Evolutionary conservation across 2,113 vertebrate genomes (phyloP).

Genomic region (Symphodus melops): DNA sequence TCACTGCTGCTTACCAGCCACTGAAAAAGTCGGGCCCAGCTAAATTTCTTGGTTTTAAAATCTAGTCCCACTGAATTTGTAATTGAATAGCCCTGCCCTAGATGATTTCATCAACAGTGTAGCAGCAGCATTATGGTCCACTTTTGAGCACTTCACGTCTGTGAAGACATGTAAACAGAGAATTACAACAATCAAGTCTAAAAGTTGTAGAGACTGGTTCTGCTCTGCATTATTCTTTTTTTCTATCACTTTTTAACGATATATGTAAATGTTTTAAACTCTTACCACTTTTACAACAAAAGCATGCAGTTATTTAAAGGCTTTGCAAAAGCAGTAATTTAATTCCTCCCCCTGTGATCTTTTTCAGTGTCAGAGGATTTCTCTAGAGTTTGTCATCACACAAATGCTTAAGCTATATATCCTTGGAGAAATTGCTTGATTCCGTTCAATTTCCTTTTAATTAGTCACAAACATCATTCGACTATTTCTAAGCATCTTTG

Average conservation of each 20-base stretch:
- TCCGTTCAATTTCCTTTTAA: conserved; percentile 76
- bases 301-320: conserved; percentile 36
- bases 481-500: conserved; percentile 69
- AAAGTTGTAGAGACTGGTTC: conserved; percentile 2
- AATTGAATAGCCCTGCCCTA: too few species aligned
- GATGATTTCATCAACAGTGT: too few species aligned
- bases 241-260: conserved; percentile 27
- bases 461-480: conserved; percentile 75
- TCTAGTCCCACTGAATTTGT: too few species aligned
- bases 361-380: conserved; percentile 56
- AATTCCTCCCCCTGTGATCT: conserved; percentile 63
- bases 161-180: too few species aligned
- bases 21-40: too few species aligned
- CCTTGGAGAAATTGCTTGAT: conserved; percentile 73
- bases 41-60: too few species aligned
- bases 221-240: not conserved
- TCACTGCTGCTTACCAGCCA: too few species aligned
- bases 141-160: not conserved
- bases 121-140: too few species aligned
- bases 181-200: not conserved
- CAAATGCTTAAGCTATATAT: conserved; percentile 64
- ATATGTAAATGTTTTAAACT: conserved; percentile 51
- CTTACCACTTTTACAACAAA: conserved; percentile 50
- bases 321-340: conserved; percentile 51
- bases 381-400: conserved; percentile 71